Conservation (phyloP, 2,113 vertebrate genomes). For the Lampris megalopsis region DNA sequence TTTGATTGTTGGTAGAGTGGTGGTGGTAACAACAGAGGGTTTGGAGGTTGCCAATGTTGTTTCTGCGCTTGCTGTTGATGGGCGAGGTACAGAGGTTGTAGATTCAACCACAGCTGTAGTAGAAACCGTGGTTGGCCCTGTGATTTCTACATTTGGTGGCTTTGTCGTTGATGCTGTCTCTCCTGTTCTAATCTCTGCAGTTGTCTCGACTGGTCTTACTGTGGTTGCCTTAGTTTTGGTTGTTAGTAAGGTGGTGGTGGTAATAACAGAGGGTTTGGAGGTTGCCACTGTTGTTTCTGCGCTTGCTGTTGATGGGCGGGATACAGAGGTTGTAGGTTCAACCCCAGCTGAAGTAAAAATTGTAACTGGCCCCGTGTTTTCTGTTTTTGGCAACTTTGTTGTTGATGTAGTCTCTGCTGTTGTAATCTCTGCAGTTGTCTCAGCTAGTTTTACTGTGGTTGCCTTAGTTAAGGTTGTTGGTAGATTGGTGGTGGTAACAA, state of each 20-base stretch:
- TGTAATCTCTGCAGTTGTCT: neutral
- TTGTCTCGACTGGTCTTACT: neutral
- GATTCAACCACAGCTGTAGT: accelerated
- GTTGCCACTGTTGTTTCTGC: neutral
- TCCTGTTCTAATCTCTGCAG: neutral
- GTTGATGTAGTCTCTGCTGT: neutral
- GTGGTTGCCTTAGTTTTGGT: neutral
- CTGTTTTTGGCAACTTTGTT: neutral
- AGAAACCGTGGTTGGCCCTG: neutral
- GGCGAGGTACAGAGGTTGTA: neutral
- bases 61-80: neutral
- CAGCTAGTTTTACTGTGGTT: neutral
- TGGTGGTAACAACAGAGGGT: neutral
- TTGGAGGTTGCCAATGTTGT: neutral
- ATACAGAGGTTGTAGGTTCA: accelerated
- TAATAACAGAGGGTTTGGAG: neutral
- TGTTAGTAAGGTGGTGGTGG: neutral
- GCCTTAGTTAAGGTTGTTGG: neutral
- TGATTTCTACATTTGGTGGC: neutral
- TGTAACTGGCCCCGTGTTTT: neutral
- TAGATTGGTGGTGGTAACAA: neutral
- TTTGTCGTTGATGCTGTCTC: neutral
- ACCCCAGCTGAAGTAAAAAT: neutral
- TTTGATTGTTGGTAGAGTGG: neutral
- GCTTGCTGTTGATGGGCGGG: neutral